Evolutionary conservation across 1,140 invertebrate genomes (phyloP), one percentile per base, ranked within the genome.

Genomic region (Heliconius hewitsoni): DNA sequence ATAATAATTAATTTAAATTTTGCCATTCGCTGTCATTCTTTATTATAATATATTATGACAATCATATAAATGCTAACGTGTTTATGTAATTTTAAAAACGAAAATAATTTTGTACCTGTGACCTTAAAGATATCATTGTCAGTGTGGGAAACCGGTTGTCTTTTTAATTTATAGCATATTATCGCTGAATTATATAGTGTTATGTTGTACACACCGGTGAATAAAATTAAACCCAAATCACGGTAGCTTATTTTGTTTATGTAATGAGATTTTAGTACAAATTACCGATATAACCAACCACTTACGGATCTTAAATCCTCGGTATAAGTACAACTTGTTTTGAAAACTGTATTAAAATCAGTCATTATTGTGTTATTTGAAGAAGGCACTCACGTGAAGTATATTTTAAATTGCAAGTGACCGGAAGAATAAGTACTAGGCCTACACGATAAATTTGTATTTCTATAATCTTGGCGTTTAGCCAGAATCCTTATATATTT

Each of bases 401-500:
- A n/a, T 57, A 8, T 57, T 57, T 57, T 57, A 23, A 23, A 60
- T 60, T 60, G 11, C 19, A 60, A 60, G 55, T 11, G 11, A 8
- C 55, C 19, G 23, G 39, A 46, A 78, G 52, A 57, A 42, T n/a
- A 73, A 52, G 76, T 57, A 77, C 55, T 71, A 46, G 55, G 50
- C 76, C 50, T 71, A 66, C 73, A 60, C 77, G 60, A 73, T 73
- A 71, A 70, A 76, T 78, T 82, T 76, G 76, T 80, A 76, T 78
- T 77, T 73, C 34, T 76, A 73, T 71, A 57, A 72, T 78, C 66
- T 80, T 82, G 81, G 81, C 73, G 55, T 70, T 23, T 27, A 66
- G 81, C 81, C 81, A 82, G 30, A 30, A 55, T 34, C 70, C 72
- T 60, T 82, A 79, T 52, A 55, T 74, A 57, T 79, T 55, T 79